Evolutionary conservation across 2,113 vertebrate genomes (phyloP), one percentile per base, ranked within the genome.

Genomic region (Nibea coibor): DNA sequence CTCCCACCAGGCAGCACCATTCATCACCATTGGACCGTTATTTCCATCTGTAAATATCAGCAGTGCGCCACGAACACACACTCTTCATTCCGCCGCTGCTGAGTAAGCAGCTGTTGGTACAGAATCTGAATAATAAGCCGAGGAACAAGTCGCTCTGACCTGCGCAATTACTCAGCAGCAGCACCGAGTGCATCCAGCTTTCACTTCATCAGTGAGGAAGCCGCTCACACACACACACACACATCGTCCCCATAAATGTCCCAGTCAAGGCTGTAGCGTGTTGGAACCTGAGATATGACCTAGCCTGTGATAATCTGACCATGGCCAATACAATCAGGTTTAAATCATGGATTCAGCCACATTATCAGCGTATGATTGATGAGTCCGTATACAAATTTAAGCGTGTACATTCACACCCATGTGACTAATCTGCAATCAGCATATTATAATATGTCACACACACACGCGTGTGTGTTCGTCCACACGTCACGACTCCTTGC

Each of bases 71-170:
- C 5, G 12, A 85, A 87, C 69, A 86, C 53, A 26, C 67, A 28
- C 75, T 56, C 50, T 47, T 78, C 71, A 71, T 70, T 75, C 67
- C 62, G 15, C 66, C 2, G 62, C 84, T 90, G 87, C 90, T 78
- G 84, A 93, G 65, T 82, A 86, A 88, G 86, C 87, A 87, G 82
- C 82, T 70, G 75, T 72, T 67, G 77, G 78, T 80, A 69, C 67
- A 68, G n/a, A 87, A 74, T 87, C 61, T 69, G 78, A 88, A 85
- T 88, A 89, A 89, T 78, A 75, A 69, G 67, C 42, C 4, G 69
- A 66, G 85, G 81, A 91, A 65, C 72, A 10, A 58, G 74, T 54
- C 48, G 10, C 12, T 39, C 87, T 28, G 77, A 83, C 77, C 76
- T 42, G 70, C 24, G 15, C 76, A 68, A 65, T 78, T 78, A 78